A percentile compares a stretch with the other conserved stretches of the same genome.
These are phyloP conservation scores for Ammodytes dubius DNA, from an alignment of 2,113 vertebrate genomes.

Conservation along the genomic window DNA sequence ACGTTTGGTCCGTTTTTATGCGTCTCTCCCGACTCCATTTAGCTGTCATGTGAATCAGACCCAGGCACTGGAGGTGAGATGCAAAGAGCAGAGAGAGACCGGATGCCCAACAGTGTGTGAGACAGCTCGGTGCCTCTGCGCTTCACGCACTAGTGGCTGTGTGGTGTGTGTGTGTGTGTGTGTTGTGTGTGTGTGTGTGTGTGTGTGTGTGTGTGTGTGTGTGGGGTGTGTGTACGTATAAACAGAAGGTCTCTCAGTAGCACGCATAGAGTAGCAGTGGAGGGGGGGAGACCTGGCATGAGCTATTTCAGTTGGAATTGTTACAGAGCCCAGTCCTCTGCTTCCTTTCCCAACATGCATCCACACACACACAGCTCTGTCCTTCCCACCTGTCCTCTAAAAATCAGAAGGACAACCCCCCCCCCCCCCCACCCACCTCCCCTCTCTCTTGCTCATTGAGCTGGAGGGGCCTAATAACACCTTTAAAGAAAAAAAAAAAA, in stretches of 20 bases:
- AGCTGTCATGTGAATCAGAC: conserved; percentile 67
- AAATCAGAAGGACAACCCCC: conserved; percentile 74
- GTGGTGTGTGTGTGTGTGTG: conserved; percentile 33
- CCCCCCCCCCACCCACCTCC: conserved; percentile 34
- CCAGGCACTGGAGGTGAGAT: conserved; percentile 45
- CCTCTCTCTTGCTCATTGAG: conserved; percentile 19
- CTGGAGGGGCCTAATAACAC: conserved; percentile 71
- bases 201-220: conserved; percentile 34
- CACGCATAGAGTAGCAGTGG: conserved; percentile 30
- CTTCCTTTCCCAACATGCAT: conserved; percentile 59
- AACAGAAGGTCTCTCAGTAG: conserved; percentile 74
- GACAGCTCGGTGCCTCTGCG: conserved; percentile 64
- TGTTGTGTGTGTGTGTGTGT: conserved; percentile 33
- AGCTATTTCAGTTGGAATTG: conserved; percentile 61
- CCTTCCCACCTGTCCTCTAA: conserved; percentile 78
- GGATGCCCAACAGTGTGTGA: conserved; percentile 53
- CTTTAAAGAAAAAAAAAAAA: conserved; percentile 37
- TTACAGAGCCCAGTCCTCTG: conserved; percentile 63
- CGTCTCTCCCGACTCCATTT: conserved; percentile 55
- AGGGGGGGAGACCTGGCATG: conserved; percentile 50
- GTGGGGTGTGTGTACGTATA: conserved; percentile 30
- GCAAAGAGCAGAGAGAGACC: conserved; percentile 48
- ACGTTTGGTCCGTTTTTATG: conserved; percentile 58
- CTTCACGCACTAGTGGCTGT: conserved; percentile 62
- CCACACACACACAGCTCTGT: conserved; percentile 29